Conservation (phyloP, 2,888 invertebrate species). For the Timandra comae region DNA sequence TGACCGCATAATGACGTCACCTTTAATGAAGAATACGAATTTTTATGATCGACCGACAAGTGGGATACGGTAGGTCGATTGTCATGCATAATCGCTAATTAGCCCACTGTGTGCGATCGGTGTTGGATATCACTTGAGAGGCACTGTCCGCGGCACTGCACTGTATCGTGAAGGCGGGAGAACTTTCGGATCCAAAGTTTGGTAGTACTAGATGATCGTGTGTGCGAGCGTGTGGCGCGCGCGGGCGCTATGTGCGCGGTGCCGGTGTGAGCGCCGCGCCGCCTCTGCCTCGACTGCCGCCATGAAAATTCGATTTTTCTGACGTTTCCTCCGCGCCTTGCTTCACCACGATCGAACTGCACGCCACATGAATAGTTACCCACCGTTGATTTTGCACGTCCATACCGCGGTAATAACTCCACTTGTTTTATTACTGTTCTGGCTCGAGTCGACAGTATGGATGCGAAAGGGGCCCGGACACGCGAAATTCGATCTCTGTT, state of each 20-base stretch:
- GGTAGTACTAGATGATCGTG: conserved; percentile 23
- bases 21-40: conserved; percentile 65
- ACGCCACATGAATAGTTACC: conserved; percentile 59
- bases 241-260: conserved; percentile 58
- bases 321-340: conserved; percentile 76
- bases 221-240: conserved; percentile 43
- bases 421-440: conserved; percentile 54
- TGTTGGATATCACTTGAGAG: too few species aligned
- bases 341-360: conserved; percentile 70
- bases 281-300: conserved; percentile 71
- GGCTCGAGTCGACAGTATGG: conserved; percentile 39
- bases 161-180: conserved; percentile 18
- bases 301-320: conserved; percentile 76
- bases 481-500: conserved; percentile 51
- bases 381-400: conserved; percentile 69
- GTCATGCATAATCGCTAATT: conserved; percentile 36
- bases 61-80: conserved; percentile 45
- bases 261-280: conserved; percentile 65
- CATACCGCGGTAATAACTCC: conserved; percentile 49
- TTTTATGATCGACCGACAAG: conserved; percentile 53
- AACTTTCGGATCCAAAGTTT: too few species aligned
- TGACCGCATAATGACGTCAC: conserved; percentile 68
- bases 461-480: conserved; percentile 39
- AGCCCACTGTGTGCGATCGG: conserved; percentile 41
- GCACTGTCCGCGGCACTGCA: conserved; percentile 5